Evolutionary conservation across 2,797 vertebrate genomes (phyloP).

Genomic region (Discoglossus pictus): DNA sequence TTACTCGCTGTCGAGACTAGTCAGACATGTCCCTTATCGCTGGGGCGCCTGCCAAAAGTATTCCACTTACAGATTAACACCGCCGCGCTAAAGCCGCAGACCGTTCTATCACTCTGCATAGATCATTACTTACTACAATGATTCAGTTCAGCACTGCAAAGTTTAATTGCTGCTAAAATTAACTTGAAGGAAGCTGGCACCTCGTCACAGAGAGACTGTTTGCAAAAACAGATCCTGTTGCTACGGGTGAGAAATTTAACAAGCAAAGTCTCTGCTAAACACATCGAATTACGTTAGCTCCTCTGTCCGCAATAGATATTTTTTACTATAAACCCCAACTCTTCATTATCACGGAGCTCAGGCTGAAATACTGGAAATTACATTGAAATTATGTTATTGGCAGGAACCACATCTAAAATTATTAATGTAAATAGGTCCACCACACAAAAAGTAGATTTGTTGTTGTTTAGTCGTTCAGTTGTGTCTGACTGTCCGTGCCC

Average conservation of each 20-base stretch:
- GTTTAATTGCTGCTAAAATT: slow-evolving; percentile 48
- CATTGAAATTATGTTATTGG: too few relatives aligned
- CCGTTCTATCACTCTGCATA: slow-evolving; percentile 37
- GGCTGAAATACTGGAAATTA: too few relatives aligned
- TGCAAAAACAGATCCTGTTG: not conserved
- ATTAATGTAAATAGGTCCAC: too few relatives aligned
- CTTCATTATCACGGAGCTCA: too few relatives aligned
- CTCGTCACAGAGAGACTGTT: not conserved
- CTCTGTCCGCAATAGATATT: too few relatives aligned
- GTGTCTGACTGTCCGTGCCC: too few relatives aligned
- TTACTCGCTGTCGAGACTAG: slow-evolving; percentile 18
- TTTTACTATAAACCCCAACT: too few relatives aligned
- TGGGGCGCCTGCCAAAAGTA: slow-evolving; percentile 28
- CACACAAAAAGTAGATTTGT: too few relatives aligned
- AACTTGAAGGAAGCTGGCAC: slow-evolving; percentile 23
- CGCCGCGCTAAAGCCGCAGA: slow-evolving; percentile 1
- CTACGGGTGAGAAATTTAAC: slow-evolving; percentile 34
- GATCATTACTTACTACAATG: slow-evolving; percentile 44
- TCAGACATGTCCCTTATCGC: slow-evolving; percentile 37
- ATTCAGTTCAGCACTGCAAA: slow-evolving; percentile 45
- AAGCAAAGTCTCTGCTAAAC: slow-evolving; percentile 14
- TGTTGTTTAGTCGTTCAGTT: too few relatives aligned
- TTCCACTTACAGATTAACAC: slow-evolving; percentile 27
- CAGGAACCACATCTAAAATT: too few relatives aligned
- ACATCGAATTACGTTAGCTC: slow-evolving; percentile 2